Evolutionary conservation across 1,140 invertebrate species (phyloP).

Genomic region (Drosophila varians): DNA sequence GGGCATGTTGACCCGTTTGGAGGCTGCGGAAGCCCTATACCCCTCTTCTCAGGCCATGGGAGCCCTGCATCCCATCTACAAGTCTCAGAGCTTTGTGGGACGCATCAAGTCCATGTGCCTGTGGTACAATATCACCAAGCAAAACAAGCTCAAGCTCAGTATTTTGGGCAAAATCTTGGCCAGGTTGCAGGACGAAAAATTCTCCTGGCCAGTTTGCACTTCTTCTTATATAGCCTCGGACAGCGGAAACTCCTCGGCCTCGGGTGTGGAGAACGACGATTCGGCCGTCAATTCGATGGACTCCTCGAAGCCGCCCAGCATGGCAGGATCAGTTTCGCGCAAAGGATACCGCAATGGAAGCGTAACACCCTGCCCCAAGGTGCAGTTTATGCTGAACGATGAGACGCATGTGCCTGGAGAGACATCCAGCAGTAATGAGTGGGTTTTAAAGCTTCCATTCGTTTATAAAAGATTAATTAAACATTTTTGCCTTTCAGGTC

Average conservation of each 20-base stretch:
- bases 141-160: constrained; percentile 91
- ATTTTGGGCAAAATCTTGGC: constrained; percentile 90
- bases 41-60: constrained; percentile 92
- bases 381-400: constrained; percentile 78
- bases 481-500: constrained; percentile 43
- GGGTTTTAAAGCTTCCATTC: constrained; percentile 12
- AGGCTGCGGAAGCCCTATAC: constrained; percentile 91
- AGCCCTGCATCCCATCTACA: constrained; percentile 89
- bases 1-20: constrained; percentile 88
- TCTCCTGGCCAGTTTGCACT: constrained; percentile 79
- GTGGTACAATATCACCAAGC: constrained; percentile 95
- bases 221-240: constrained; percentile 63
- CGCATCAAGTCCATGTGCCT: constrained; percentile 92
- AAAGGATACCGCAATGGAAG: constrained; percentile 42
- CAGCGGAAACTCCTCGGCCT: constrained; percentile 74
- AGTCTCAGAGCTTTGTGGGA: constrained; percentile 87
- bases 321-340: constrained; percentile 27
- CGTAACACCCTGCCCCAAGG: constrained; percentile 58
- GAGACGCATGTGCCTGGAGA: constrained; percentile 69
- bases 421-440: constrained; percentile 80
- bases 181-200: constrained; percentile 82
- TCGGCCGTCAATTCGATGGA: constrained; percentile 78
- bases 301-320: constrained; percentile 67
- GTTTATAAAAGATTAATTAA: too few species aligned
- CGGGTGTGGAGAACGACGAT: constrained; percentile 77